These are phyloP conservation scores for Orientallactaga sibirica DNA, from an alignment of 2,797 vertebrate genomes.

Conservation along the genomic window DNA sequence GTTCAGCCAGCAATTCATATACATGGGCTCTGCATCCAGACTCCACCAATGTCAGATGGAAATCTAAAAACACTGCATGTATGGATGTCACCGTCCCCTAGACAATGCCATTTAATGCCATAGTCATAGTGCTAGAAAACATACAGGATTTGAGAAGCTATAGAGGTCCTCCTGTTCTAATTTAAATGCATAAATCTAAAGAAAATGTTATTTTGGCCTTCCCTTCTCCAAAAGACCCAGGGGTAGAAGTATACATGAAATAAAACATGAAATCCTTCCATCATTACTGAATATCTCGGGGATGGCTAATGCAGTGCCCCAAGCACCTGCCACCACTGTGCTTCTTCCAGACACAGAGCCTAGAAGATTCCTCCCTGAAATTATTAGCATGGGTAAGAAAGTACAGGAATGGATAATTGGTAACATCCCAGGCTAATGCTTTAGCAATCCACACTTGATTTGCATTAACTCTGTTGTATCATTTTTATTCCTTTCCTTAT, in stretches of 20 bases:
- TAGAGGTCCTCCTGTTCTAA: neutral
- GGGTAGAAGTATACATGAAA: conserved; percentile 25
- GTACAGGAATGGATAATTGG: neutral
- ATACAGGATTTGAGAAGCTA: neutral
- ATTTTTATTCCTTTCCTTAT: conserved; percentile 1
- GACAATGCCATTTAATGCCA: neutral
- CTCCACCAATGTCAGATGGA: neutral
- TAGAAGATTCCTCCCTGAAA: neutral
- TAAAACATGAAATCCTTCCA: neutral
- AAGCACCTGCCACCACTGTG: neutral
- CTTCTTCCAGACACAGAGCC: neutral
- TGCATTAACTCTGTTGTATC: neutral
- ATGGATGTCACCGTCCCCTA: neutral
- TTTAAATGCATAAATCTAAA: conserved; percentile 37
- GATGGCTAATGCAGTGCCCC: neutral
- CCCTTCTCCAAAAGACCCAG: neutral
- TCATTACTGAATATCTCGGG: neutral
- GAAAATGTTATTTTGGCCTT: neutral
- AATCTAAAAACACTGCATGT: neutral
- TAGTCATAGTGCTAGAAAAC: neutral
- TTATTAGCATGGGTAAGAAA: neutral
- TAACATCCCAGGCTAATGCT: neutral
- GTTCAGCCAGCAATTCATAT: neutral
- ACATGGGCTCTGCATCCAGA: too few relatives aligned
- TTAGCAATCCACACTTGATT: conserved; percentile 34